Evolutionary conservation across 37 sponge, comb jelly and placozoan genomes (phyloP).

Genomic region (Agelas oroides): DNA sequence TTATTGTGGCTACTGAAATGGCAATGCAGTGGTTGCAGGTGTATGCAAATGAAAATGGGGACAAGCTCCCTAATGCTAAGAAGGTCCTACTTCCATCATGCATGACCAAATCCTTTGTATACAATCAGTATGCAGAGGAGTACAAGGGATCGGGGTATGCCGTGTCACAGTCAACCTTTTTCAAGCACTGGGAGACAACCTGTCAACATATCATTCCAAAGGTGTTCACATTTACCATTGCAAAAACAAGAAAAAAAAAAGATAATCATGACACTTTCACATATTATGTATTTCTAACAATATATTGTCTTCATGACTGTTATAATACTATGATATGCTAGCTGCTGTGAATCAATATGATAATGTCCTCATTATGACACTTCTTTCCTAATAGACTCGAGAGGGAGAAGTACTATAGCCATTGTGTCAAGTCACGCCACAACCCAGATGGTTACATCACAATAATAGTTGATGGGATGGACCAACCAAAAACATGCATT

Average conservation of each 20-base stretch:
- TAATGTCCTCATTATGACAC: too few relatives aligned
- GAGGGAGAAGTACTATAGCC: slow-evolving; percentile 20
- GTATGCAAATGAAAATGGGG: slow-evolving; percentile 32
- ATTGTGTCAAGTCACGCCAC: slow-evolving; percentile 25
- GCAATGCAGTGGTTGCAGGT: slow-evolving; percentile 18
- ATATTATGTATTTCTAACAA: not conserved
- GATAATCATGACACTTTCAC: too few relatives aligned
- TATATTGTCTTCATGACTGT: too few relatives aligned
- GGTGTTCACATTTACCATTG: not conserved
- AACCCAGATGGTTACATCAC: slow-evolving; percentile 9
- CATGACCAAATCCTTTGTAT: not conserved
- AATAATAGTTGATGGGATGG: slow-evolving; percentile 33
- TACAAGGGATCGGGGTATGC: slow-evolving; percentile 7
- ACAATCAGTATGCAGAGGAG: slow-evolving; percentile 4
- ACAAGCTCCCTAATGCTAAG: slow-evolving; percentile 10
- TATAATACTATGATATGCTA: too few relatives aligned
- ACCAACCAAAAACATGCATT: slow-evolving; percentile 20
- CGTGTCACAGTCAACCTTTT: slow-evolving; percentile 10
- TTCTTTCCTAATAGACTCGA: not conserved
- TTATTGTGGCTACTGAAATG: slow-evolving; percentile 2
- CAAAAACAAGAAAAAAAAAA: too few relatives aligned
- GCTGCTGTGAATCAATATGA: too few relatives aligned
- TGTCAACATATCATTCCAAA: slow-evolving; percentile 14
- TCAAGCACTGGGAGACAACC: slow-evolving; percentile 10
- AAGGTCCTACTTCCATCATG: slow-evolving; percentile 15